Evolutionary conservation across 37 sponge, comb jelly and placozoan species (phyloP), one percentile per base, ranked within the genome.

Genomic region (Aphrocallistes beatrix): DNA sequence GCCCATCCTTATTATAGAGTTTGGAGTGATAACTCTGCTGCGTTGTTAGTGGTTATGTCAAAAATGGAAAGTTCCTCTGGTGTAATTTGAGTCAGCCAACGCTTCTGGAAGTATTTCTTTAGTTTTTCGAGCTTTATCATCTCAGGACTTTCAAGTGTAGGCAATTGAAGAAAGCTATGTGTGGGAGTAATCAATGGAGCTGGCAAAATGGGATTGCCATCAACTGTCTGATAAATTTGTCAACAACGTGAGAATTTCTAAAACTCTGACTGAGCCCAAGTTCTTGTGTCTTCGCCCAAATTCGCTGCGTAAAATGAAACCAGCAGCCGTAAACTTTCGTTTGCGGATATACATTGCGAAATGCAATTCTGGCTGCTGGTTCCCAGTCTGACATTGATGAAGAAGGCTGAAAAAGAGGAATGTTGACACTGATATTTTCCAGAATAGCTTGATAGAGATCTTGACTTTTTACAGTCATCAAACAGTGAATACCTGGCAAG

Each of bases 341-440:
- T 6, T 19, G 75, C 3, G 45, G 75, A 60, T 60, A 60, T 30
- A 28, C 34, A 25, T 60, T 30, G 6, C 21, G 10, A 19, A 60
- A 19, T 28, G 75, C 75, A 60, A 25, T 60, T 60, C 75, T 28
- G n/a, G 75, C 25, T 21, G 75, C 75, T 8, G 8, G 32, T 13
- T 60, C 75, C 75, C 75, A 60, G n/a, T 60, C 75, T 13, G 75
- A 60, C 75, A 60, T 60, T 60, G 75, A 60, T 8, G 75, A 19
- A 8, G n/a, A 1, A 60, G 75, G n/a, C 34, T 28, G 8, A 60
- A 60, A 60, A 3, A 25, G 75, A 60, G 75, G 75, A 13, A 60
- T 60, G 3, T 60, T 60, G 1, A 6, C 75, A 21, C 32, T 25
- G 75, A 19, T 60, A 28, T 6, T 60, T 60, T 60, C 75, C 21